phyloP scores from a whole-genome alignment of 2,113 vertebrate genomes.

The Gnathonemus longibarbis region DNA sequence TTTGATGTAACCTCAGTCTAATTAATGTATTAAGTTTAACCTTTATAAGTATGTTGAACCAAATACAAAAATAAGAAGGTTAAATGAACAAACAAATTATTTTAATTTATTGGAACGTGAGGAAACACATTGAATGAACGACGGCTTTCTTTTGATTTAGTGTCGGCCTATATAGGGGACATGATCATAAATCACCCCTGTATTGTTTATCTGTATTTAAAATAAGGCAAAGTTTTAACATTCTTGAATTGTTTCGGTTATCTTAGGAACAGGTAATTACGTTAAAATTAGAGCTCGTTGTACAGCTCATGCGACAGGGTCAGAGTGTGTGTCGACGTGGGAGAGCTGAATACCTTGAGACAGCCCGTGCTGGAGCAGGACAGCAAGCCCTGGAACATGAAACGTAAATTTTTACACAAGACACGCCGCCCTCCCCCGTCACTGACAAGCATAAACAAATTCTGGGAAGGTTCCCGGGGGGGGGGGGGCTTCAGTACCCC shows the following conservation, averaged over 20 bases:
- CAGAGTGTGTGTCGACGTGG: neutral
- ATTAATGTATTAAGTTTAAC: neutral
- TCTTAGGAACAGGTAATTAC: neutral
- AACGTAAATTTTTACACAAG: neutral
- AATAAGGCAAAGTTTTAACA: neutral
- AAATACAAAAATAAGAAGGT: neutral
- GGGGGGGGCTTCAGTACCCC: neutral
- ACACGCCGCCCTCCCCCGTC: neutral
- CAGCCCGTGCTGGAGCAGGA: slow-evolving; percentile 11
- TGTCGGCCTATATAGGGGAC: neutral
- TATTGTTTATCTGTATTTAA: neutral
- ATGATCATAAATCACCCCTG: neutral
- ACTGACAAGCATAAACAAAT: neutral
- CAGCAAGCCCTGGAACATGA: slow-evolving; percentile 40
- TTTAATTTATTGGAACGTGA: neutral
- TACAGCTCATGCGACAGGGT: neutral
- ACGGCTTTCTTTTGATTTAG: neutral
- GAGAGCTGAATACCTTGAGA: slow-evolving; percentile 30
- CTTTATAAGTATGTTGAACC: neutral
- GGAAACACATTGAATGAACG: neutral
- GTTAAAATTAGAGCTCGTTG: neutral
- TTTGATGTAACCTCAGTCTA: neutral
- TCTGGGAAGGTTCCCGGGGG: neutral
- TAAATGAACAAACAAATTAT: neutral
- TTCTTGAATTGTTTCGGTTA: neutral